These are phyloP conservation scores for Hylaeus anthracinus DNA, from an alignment of 1,140 invertebrate genomes.

Conservation along the genomic window DNA sequence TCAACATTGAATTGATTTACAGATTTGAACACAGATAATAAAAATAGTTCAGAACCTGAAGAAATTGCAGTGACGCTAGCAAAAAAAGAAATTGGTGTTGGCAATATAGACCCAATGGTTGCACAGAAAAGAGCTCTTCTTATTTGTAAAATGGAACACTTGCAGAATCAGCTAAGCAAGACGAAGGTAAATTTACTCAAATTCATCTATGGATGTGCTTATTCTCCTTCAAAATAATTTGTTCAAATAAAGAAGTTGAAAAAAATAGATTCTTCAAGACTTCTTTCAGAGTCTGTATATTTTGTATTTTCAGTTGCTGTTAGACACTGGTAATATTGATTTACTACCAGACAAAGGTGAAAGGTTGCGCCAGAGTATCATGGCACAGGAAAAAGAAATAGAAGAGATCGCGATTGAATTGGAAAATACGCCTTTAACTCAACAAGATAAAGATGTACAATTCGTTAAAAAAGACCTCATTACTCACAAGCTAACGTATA, in stretches of 20 bases:
- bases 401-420: constrained; percentile 76
- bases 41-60: constrained; percentile 38
- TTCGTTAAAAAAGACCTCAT: not conserved
- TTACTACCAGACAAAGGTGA: constrained; percentile 81
- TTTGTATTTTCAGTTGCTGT: constrained; percentile 73
- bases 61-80: constrained; percentile 37
- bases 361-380: constrained; percentile 76
- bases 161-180: constrained; percentile 59
- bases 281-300: no score
- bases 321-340: constrained; percentile 79
- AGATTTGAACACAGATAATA: constrained; percentile 1
- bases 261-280: not conserved
- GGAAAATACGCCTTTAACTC: constrained; percentile 77
- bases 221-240: no score
- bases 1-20: not conserved
- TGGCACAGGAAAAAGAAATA: constrained; percentile 74
- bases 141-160: constrained; percentile 48
- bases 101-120: constrained; percentile 55
- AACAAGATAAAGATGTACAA: constrained; percentile 23
- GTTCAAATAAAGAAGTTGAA: no score
- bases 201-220: not conserved
- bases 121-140: constrained; percentile 61
- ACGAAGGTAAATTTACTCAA: constrained; percentile 58
- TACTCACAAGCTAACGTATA: not conserved
- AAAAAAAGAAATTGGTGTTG: constrained; percentile 53